Evolutionary conservation across 2,113 vertebrate species (phyloP).

Genomic region (Anarrhichthys ocellatus): DNA sequence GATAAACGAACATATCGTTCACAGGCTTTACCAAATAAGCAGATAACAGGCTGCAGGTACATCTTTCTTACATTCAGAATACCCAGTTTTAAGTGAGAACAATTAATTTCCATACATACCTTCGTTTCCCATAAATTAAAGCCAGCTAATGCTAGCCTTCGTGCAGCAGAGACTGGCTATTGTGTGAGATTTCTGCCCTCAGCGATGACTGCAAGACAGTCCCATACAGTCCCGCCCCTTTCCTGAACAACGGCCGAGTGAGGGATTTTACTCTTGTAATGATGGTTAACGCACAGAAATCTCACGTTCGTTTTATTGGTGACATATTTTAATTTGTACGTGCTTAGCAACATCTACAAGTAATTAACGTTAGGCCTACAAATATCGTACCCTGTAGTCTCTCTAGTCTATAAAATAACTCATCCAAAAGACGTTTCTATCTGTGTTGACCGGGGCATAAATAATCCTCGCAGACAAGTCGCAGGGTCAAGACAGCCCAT

Average conservation of each 20-base stretch:
- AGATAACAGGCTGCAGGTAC: not conserved
- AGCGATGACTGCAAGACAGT: conserved; percentile 39
- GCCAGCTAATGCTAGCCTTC: not conserved
- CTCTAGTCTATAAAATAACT: not conserved
- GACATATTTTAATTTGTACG: not conserved
- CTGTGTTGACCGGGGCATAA: rapidly evolving
- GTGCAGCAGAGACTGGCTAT: not conserved
- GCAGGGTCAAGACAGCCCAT: rapidly evolving
- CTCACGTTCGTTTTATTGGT: not conserved
- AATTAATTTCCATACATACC: not conserved
- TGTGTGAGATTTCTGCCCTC: not conserved
- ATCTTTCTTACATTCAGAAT: not conserved
- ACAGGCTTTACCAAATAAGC: not conserved
- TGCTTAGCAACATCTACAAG: not conserved
- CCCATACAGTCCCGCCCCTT: not conserved
- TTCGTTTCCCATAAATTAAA: not conserved
- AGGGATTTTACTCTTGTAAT: not conserved
- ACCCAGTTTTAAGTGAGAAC: not conserved
- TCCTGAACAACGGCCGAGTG: not conserved
- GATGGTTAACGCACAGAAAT: not conserved
- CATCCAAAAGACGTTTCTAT: not conserved
- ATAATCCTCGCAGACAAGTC: conserved; percentile 21
- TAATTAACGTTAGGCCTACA: not conserved
- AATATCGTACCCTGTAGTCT: not conserved
- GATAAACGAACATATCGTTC: not conserved